These are phyloP conservation scores for Callyntrura guangdongensis DNA, from an alignment of 2,888 invertebrate genomes.

Conservation along the genomic window DNA sequence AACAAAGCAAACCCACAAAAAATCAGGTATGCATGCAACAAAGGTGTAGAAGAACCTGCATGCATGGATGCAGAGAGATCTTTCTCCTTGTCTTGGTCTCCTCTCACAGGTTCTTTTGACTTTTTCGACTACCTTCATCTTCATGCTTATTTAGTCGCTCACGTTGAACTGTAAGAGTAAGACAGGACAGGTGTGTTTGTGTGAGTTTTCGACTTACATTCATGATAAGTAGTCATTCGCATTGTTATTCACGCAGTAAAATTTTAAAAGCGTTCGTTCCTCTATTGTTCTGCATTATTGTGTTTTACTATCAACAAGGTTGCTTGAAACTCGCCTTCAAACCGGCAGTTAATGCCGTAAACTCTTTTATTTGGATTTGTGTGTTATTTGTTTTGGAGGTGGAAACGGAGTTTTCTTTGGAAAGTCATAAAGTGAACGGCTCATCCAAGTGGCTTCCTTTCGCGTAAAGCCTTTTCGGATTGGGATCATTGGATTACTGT, in stretches of 20 bases:
- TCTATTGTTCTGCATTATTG: constrained; percentile 27
- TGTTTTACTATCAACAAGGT: background rate
- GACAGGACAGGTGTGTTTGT: constrained; percentile 66
- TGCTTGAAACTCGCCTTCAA: background rate
- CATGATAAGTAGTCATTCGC: constrained; percentile 3
- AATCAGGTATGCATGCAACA: constrained; percentile 63
- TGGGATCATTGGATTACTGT: constrained; percentile 47
- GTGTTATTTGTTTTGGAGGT: no score
- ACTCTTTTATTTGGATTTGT: no score
- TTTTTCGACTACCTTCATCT: constrained; percentile 69
- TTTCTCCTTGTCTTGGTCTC: constrained; percentile 48
- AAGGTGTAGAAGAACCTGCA: background rate
- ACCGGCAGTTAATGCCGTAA: background rate
- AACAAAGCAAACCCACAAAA: constrained; percentile 65
- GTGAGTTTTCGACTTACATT: background rate
- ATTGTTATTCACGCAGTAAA: constrained; percentile 20
- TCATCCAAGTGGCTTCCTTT: background rate
- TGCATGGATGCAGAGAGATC: constrained; percentile 43
- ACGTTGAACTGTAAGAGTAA: constrained; percentile 68
- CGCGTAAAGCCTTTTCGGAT: background rate
- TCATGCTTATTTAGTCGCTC: constrained; percentile 72
- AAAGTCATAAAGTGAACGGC: no score
- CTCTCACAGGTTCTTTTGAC: constrained; percentile 62
- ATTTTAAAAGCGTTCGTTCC: background rate
- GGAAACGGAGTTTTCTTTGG: no score